Base-by-base conservation (phyloP, 2,888 invertebrate genomes). In the Drosophila phalerata region DNA sequence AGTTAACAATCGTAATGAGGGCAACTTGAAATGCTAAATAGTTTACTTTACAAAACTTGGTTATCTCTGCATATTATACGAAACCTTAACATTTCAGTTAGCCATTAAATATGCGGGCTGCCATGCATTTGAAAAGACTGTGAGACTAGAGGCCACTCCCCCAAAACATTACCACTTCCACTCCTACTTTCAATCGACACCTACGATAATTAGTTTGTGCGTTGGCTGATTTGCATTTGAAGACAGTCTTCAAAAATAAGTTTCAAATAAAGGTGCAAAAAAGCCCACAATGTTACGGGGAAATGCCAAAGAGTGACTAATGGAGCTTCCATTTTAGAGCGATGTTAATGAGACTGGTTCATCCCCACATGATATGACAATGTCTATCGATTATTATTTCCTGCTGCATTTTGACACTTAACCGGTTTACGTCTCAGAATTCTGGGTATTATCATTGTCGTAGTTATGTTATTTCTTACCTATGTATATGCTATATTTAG, bases 321-420 rank as follows among this genome's bases (percentile, higher is more conserved):
- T 25, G 56, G 32, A 34, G 17, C 45, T 57, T 57, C 56, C 56
- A 57, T 15, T 22, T 45, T 11, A 38, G 17, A 47, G 15, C 15
- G 34, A 45, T 19, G 9, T 32, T 22, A 43, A 11, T 22, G 10
- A 55, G 55, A 32, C 52, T 28, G 52, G 52, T 52, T 17, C 15
- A n/a, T 25, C 6, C 30, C 30, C 15, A 48, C 15, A 48, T 8
- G 8, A 19, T 25, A 30, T 55, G 42, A 25, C 45, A 56, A 34
- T 55, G 43, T 43, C 32, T n/a, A 32, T 56, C 56, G 22, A 28
- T n/a, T 56, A 47, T 34, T 64, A 47, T 55, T 80, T 77, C 69
- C 80, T 69, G 73, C 22, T 80, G 81, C 73, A 80, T 47, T 77
- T 69, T 42, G 15, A 52, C 45, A 47, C 56, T 64, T 13, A 61